phyloP scores from a whole-genome alignment of 2,113 vertebrate species.

The Menidia beryllina region DNA sequence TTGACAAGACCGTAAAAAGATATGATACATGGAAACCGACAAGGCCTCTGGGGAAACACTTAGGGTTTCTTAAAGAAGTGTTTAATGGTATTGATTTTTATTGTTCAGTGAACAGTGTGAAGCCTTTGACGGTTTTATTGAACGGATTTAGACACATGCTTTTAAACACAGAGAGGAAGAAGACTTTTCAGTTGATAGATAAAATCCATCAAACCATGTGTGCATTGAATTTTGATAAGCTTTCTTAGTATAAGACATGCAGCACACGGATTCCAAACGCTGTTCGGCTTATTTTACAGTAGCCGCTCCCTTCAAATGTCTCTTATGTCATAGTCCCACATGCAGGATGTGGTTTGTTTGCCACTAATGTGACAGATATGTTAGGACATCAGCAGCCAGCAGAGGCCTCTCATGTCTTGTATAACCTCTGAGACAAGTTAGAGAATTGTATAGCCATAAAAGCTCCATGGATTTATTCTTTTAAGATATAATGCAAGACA shows the following conservation, averaged over 20 bases:
- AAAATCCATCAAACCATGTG: conserved; percentile 62
- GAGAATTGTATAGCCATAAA: conserved; percentile 22
- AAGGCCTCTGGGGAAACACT: conserved; percentile 77
- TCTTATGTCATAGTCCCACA: conserved; percentile 60
- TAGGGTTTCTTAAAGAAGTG: conserved; percentile 77
- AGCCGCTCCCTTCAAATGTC: conserved; percentile 42
- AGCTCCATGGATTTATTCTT: conserved; percentile 44
- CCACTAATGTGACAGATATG: conserved; percentile 70
- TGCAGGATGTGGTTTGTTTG: conserved; percentile 60
- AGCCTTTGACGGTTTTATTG: conserved; percentile 84
- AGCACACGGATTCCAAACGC: conserved; percentile 36
- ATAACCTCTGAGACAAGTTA: conserved; percentile 51
- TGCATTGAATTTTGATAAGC: conserved; percentile 70
- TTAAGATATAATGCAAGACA: not conserved
- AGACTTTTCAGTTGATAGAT: conserved; percentile 60
- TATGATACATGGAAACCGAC: conserved; percentile 74
- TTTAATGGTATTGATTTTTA: conserved; percentile 86
- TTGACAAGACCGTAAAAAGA: conserved; percentile 79
- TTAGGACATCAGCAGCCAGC: conserved; percentile 84
- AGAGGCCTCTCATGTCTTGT: conserved; percentile 98
- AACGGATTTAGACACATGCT: conserved; percentile 75
- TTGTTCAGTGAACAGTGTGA: conserved; percentile 79
- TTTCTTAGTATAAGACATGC: conserved; percentile 11
- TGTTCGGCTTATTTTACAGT: conserved; percentile 54
- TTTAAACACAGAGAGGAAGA: conserved; percentile 75